Evolutionary conservation across 2,113 vertebrate genomes (phyloP).

Genomic region (Toxotes chatareus): DNA sequence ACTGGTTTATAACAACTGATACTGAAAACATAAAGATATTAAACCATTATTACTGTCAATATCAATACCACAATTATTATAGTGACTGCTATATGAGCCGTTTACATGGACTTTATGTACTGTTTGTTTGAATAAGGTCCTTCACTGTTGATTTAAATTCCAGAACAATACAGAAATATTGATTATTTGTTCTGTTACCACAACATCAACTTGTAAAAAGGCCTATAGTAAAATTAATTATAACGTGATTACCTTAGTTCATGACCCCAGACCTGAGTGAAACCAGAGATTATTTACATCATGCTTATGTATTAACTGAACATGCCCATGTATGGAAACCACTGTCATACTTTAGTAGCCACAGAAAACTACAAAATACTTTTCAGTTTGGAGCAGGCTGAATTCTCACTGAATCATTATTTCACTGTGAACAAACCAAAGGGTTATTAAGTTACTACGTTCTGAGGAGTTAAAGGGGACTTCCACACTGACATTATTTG

Average conservation of each 20-base stretch:
- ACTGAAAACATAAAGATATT: background rate
- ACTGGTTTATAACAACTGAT: background rate
- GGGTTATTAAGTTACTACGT: slow-evolving; percentile 33
- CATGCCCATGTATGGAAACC: background rate
- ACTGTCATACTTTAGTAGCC: background rate
- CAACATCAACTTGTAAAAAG: background rate
- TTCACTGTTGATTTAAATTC: background rate
- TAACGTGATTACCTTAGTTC: background rate
- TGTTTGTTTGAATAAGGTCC: no score
- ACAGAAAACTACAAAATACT: background rate
- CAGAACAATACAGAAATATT: no score
- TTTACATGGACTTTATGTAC: no score
- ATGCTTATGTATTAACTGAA: background rate
- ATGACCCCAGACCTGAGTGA: slow-evolving; percentile 5
- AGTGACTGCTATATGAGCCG: no score
- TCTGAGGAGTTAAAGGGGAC: slow-evolving; percentile 42
- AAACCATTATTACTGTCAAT: background rate
- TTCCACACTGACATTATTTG: slow-evolving; percentile 52
- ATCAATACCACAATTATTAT: background rate
- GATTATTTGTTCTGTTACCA: background rate
- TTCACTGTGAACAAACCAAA: slow-evolving; percentile 30
- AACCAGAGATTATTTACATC: background rate
- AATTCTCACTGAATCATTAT: slow-evolving; percentile 6
- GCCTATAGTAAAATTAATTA: background rate
- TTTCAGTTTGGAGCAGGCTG: background rate